These are phyloP conservation scores for Yponomeuta sedellus DNA, from an alignment of 2,888 invertebrate genomes.

Conservation along the genomic window DNA sequence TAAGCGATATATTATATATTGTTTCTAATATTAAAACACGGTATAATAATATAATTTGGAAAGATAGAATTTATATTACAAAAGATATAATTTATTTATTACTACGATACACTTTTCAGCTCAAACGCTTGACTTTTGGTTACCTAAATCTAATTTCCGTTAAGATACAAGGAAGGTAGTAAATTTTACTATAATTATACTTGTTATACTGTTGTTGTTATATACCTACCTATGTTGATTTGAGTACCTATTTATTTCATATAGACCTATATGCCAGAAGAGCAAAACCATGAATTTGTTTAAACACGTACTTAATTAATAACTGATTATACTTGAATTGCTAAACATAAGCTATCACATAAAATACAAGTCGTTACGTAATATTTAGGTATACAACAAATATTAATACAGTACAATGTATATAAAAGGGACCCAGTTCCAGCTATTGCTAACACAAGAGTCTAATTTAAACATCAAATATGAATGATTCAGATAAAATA, in stretches of 20 bases:
- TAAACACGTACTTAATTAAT: neutral
- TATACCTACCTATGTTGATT: neutral
- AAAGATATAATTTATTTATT: constrained; percentile 45
- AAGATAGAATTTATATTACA: constrained; percentile 43
- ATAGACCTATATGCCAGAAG: neutral
- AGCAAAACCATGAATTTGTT: neutral
- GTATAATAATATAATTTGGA: constrained; percentile 13
- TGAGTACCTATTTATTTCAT: neutral
- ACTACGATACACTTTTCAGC: constrained; percentile 64
- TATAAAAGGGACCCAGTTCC: constrained; percentile 56
- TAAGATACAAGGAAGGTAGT: constrained; percentile 12
- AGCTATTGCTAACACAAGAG: constrained; percentile 44
- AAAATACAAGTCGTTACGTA: neutral
- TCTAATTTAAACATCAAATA: constrained; percentile 36
- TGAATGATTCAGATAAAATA: constrained; percentile 35
- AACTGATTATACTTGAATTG: neutral
- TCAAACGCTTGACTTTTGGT: constrained; percentile 19
- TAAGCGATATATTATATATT: constrained; percentile 18
- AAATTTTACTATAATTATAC: neutral
- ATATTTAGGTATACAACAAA: constrained; percentile 2
- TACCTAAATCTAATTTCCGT: constrained; percentile 30
- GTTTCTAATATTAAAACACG: neutral
- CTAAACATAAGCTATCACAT: too few relatives aligned
- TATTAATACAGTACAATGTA: constrained; percentile 9
- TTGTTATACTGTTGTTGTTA: neutral